Percentiles rank a stretch among this genome's conserved stretches.
Conservation (phyloP, 2,113 vertebrate genomes). For the Bubalus kerabau region DNA sequence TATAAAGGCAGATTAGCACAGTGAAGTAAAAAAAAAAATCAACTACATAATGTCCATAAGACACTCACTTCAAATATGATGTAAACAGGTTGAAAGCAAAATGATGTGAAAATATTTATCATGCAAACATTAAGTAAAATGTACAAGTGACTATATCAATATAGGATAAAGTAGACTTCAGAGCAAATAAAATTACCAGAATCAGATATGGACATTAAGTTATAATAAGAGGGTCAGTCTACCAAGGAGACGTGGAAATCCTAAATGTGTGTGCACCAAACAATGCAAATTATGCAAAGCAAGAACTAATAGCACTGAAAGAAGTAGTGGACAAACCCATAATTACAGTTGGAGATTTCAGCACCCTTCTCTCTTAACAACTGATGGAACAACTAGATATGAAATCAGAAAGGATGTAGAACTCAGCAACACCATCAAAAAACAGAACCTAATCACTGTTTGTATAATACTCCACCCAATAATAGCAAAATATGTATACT, state of each 20-base stretch:
- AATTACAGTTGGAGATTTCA: not conserved
- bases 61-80: not conserved
- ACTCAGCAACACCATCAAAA: not conserved
- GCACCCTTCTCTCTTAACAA: not conserved
- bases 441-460: not conserved
- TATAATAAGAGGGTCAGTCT: not conserved
- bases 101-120: not conserved
- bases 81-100: not conserved
- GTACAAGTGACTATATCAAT: not conserved
- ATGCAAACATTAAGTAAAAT: not conserved
- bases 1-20: not conserved
- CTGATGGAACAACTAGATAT: not conserved
- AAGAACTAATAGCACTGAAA: not conserved
- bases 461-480: not conserved
- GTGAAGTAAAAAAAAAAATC: not conserved
- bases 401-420: not conserved
- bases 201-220: not conserved
- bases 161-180: not conserved
- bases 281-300: not conserved
- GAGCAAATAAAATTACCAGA: not conserved
- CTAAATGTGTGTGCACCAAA: not conserved
- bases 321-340: not conserved
- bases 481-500: not conserved
- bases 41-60: not conserved
- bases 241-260: not conserved